These are phyloP conservation scores for Hippoglossus hippoglossus DNA, from an alignment of 2,797 vertebrate species.

Conservation along the genomic window DNA sequence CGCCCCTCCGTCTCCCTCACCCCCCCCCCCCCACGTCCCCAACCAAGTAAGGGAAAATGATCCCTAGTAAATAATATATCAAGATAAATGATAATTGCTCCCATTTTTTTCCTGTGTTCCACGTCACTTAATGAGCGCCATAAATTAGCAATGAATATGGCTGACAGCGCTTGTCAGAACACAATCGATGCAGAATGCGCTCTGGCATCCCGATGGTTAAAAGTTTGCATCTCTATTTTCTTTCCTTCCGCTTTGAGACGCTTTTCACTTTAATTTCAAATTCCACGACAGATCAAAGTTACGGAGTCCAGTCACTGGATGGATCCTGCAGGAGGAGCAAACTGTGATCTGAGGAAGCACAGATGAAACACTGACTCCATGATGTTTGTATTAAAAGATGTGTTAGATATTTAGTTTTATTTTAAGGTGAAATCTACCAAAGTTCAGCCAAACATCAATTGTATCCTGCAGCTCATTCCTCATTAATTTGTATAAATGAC, in stretches of 20 bases:
- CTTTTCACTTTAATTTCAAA: not conserved
- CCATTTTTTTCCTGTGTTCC: slow-evolving; percentile 90
- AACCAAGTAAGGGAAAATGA: slow-evolving; percentile 87
- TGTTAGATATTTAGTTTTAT: too few relatives aligned
- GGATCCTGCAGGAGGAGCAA: not conserved
- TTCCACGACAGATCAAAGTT: not conserved
- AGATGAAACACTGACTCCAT: too few relatives aligned
- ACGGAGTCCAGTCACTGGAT: slow-evolving; percentile 9
- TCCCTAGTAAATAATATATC: slow-evolving; percentile 99
- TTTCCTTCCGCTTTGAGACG: slow-evolving; percentile 1
- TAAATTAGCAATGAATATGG: slow-evolving; percentile 97
- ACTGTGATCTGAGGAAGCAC: not conserved
- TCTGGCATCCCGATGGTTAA: slow-evolving; percentile 50
- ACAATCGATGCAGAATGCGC: slow-evolving; percentile 66
- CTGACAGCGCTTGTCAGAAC: slow-evolving; percentile 92
- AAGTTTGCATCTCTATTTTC: slow-evolving; percentile 19
- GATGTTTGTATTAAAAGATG: too few relatives aligned
- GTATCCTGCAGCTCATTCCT: not conserved
- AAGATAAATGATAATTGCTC: slow-evolving; percentile 99
- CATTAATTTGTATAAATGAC: slow-evolving; percentile 11
- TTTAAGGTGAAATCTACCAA: too few relatives aligned
- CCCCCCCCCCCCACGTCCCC: slow-evolving; percentile 64
- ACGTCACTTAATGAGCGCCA: slow-evolving; percentile 95
- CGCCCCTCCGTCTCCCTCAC: slow-evolving; percentile 50
- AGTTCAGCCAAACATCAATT: not conserved